A percentile compares a stretch with the other conserved stretches of the same genome.
These are phyloP conservation scores for Muscicapa adusta DNA, from an alignment of 2,113 vertebrate genomes.

Conservation along the genomic window DNA sequence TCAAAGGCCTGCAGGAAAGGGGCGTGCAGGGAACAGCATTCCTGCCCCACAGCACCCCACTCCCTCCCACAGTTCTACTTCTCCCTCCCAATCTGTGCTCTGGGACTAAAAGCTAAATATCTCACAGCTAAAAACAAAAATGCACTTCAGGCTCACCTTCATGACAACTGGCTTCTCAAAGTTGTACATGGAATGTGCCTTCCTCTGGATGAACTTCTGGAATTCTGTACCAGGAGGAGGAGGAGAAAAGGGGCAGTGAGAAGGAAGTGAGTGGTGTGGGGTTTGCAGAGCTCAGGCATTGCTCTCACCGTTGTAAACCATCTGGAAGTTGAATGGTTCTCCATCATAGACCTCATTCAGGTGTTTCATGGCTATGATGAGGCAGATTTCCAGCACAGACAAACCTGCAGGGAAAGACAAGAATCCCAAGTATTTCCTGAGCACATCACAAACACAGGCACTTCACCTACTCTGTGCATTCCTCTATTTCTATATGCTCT, in stretches of 20 bases:
- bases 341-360: slow-evolving; percentile 91
- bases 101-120: rapidly evolving
- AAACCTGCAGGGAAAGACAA: slow-evolving; percentile 76
- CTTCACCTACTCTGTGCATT: not conserved
- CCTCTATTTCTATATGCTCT: rapidly evolving
- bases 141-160: slow-evolving; percentile 77
- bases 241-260: not conserved
- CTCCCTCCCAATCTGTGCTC: rapidly evolving
- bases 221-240: slow-evolving; percentile 76
- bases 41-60: not conserved
- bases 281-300: not conserved
- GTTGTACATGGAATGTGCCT: slow-evolving; percentile 88
- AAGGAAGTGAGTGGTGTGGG: rapidly evolving
- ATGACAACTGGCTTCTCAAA: slow-evolving; percentile 93
- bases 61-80: rapidly evolving
- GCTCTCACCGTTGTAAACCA: slow-evolving; percentile 93
- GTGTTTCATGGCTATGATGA: slow-evolving; percentile 98
- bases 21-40: rapidly evolving
- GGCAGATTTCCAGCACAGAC: slow-evolving; percentile 92
- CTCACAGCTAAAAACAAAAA: rapidly evolving
- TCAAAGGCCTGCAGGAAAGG: slow-evolving; percentile 85
- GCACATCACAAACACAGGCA: not conserved
- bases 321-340: slow-evolving; percentile 96
- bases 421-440: not conserved
- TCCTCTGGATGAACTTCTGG: slow-evolving; percentile 95